Base-by-base conservation (phyloP, 2,888 invertebrate genomes). In the Empis stercorea region DNA sequence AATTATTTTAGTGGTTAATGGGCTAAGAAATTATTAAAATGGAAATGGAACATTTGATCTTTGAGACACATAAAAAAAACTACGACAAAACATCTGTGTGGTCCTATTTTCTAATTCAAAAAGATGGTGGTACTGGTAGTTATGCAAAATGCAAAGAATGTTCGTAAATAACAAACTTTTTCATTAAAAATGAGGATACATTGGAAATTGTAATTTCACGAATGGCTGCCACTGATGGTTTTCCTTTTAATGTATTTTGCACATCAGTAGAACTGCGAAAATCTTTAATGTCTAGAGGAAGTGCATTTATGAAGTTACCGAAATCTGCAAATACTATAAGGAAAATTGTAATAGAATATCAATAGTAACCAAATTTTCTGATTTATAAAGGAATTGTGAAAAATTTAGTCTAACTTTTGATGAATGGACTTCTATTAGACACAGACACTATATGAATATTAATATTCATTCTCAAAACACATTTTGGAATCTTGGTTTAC, bases 401-500 rank as follows among this genome's bases (percentile, higher is more conserved):
- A 13, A 11, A 38, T 47, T 43, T 9, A 43, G 43, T 20, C 9
- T 47, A 9, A 47, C 47, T 10, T 47, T 43, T 30, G 47, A 38
- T 20, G 38, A 47, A 39, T 47, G 43, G 47, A 47, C 43, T 32
- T 38, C 38, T 17, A 11, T 47, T 10, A 15, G 39, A 38, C 43
- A 47, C 38, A 14, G 43, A 7, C 37, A 32, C 4, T 47, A 38
- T 20, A 38, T 43, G 30, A 47, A 47, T 38, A 38, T 47, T 2
- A 47, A 43, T 47, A 20, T 47, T 16, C 30, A 47, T 27, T 38
- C 47, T 7, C 13, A 30, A 20, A 27, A 23, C 14, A 37, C 10
- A 39, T 38, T 43, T 36, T 47, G 38, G 16, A 47, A 47, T 39
- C 23, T 47, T 7, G 47, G 47, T n/a, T 39, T 47, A 15, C 6